phyloP scores from a whole-genome alignment of 2,797 vertebrate genomes.

The Propithecus deckenii region DNA sequence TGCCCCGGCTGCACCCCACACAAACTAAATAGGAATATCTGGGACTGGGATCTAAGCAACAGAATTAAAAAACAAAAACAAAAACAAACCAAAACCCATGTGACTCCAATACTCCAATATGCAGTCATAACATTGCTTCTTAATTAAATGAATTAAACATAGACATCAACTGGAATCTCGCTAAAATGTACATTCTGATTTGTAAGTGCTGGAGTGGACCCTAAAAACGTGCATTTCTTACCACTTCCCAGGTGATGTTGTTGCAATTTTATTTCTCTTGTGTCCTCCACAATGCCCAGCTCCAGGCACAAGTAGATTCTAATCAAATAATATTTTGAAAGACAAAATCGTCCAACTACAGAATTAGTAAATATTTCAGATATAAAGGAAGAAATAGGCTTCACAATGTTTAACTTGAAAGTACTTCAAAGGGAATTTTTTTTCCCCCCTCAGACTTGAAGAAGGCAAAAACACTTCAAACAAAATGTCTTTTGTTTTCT shows the following conservation, averaged over 20 bases:
- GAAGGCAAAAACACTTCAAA: constrained; percentile 65
- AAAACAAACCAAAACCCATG: background rate
- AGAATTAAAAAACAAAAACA: background rate
- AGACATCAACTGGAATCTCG: background rate
- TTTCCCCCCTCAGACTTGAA: constrained; percentile 30
- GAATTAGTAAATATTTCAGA: constrained; percentile 58
- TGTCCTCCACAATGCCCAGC: background rate
- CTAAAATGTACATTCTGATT: background rate
- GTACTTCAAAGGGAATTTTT: constrained; percentile 56
- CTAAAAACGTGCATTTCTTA: background rate
- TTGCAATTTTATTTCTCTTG: background rate
- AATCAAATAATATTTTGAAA: constrained; percentile 33
- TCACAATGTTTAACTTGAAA: constrained; percentile 66
- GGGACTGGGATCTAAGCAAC: background rate
- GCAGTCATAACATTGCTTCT: background rate
- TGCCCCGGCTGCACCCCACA: background rate
- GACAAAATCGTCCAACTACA: constrained; percentile 12
- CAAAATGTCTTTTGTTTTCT: constrained; percentile 68
- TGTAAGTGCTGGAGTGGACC: no score
- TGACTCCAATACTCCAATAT: background rate
- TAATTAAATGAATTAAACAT: background rate
- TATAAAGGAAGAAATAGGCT: constrained; percentile 59
- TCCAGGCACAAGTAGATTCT: background rate
- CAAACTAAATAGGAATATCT: background rate
- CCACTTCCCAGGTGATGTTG: background rate